These are phyloP conservation scores for Aspidiotus destructor DNA, from an alignment of 2,888 invertebrate genomes.

Conservation along the genomic window DNA sequence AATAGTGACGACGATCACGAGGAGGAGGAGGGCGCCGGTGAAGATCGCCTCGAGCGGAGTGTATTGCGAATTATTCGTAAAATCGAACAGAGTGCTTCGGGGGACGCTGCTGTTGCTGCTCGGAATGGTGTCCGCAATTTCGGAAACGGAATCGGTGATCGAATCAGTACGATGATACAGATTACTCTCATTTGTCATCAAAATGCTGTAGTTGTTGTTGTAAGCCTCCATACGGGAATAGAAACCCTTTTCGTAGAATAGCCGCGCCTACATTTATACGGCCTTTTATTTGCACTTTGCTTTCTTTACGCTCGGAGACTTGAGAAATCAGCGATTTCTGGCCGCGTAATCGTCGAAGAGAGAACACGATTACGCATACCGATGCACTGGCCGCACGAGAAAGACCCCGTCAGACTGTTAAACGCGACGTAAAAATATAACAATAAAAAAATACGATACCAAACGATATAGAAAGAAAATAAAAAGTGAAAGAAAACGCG, in stretches of 20 bases:
- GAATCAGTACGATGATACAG: conserved; percentile 14
- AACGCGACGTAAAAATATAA: conserved; percentile 2
- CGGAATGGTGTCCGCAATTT: conserved; percentile 15
- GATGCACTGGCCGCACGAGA: not conserved
- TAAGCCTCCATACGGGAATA: conserved; percentile 31
- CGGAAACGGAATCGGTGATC: conserved; percentile 17
- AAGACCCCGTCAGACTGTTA: not conserved
- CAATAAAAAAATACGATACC: conserved; percentile 1
- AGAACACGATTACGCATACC: not conserved
- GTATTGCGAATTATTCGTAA: conserved; percentile 38
- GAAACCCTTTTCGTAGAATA: conserved; percentile 1
- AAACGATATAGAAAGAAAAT: not conserved
- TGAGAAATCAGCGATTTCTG: not conserved
- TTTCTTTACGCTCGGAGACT: too few relatives aligned
- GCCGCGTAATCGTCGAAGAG: not conserved
- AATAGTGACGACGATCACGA: conserved; percentile 63
- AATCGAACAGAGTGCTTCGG: conserved; percentile 12
- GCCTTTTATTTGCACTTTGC: conserved; percentile 5
- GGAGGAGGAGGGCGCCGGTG: conserved; percentile 47
- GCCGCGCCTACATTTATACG: conserved; percentile 20
- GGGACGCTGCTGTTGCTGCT: conserved; percentile 12
- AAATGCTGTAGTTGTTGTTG: conserved; percentile 25
- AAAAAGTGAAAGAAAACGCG: not conserved
- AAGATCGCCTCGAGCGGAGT: conserved; percentile 50
- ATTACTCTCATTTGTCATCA: conserved; percentile 30